Conservation (phyloP, 2,888 invertebrate species). For the Rotaria socialis region DNA sequence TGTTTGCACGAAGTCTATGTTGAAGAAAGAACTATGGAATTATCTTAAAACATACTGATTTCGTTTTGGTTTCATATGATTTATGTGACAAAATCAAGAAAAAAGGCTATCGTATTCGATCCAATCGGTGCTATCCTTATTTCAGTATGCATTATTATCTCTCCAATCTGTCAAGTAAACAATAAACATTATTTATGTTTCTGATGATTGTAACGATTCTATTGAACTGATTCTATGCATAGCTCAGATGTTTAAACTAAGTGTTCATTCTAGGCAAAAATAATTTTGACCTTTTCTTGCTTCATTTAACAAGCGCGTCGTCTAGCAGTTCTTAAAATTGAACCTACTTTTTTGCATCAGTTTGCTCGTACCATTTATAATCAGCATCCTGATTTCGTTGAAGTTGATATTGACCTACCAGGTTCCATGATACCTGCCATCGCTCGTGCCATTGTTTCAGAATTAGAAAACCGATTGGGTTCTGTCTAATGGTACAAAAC, state of each 20-base stretch:
- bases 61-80: background rate
- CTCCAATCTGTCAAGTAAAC: conserved; percentile 51
- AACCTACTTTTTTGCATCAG: conserved; percentile 56
- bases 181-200: background rate
- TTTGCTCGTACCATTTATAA: conserved; percentile 57
- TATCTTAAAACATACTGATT: background rate
- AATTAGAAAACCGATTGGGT: conserved; percentile 61
- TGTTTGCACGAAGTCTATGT: background rate
- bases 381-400: conserved; percentile 53
- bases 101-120: background rate
- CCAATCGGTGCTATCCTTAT: conserved; percentile 58
- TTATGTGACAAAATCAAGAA: background rate
- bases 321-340: conserved; percentile 49
- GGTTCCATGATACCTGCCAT: conserved; percentile 58
- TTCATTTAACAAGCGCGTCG: background rate
- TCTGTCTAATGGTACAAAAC: background rate
- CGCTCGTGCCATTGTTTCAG: conserved; percentile 62
- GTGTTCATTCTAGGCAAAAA: background rate
- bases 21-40: background rate
- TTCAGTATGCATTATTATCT: conserved; percentile 60
- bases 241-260: too few relatives aligned
- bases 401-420: conserved; percentile 60
- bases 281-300: background rate
- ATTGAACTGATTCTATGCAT: too few relatives aligned
- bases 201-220: too few relatives aligned